phyloP scores from a whole-genome alignment of 2,888 invertebrate genomes.

The Actias luna region DNA sequence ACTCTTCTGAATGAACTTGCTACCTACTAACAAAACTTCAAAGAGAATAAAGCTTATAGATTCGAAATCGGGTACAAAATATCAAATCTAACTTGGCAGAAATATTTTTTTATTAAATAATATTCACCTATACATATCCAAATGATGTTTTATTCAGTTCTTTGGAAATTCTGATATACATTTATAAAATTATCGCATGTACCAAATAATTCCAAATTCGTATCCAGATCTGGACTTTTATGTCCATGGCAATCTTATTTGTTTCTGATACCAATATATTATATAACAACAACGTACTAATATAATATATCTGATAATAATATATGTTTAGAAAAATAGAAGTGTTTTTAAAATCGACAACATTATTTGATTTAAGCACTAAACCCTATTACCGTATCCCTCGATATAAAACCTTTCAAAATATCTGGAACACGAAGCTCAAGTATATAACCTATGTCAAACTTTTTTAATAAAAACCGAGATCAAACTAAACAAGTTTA shows the following conservation, averaged over 20 bases:
- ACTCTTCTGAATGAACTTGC: constrained; percentile 11
- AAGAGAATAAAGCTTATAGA: constrained; percentile 12
- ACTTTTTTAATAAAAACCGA: constrained; percentile 22
- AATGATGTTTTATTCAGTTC: too few relatives aligned
- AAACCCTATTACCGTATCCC: not conserved
- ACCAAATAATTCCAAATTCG: too few relatives aligned
- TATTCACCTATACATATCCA: too few relatives aligned
- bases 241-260: too few relatives aligned
- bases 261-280: too few relatives aligned
- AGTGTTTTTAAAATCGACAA: not conserved
- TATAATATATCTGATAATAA: not conserved
- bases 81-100: not conserved
- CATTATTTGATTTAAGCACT: not conserved
- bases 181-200: too few relatives aligned
- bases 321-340: not conserved
- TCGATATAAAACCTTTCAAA: not conserved
- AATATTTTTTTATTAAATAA: not conserved
- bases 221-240: too few relatives aligned
- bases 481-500: constrained; percentile 17
- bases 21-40: constrained; percentile 12
- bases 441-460: constrained; percentile 10
- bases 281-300: too few relatives aligned
- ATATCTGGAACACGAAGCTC: not conserved
- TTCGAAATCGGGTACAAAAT: constrained; percentile 10
- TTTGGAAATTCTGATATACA: too few relatives aligned